Evolutionary conservation across 2,888 invertebrate species (phyloP).

Genomic region (Ceramica pisi): DNA sequence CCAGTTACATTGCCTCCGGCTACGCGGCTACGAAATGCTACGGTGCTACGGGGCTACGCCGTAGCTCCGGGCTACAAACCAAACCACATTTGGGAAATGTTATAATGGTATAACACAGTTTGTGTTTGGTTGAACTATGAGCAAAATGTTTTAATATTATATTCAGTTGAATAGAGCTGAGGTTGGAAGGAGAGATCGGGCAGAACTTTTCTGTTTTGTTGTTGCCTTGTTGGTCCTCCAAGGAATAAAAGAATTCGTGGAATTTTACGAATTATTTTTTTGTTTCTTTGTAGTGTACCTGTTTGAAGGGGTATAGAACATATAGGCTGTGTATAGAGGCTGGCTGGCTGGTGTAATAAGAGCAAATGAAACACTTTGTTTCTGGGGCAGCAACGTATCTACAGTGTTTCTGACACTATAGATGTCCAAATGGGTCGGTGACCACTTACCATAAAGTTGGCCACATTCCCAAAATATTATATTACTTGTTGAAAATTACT

Average conservation of each 20-base stretch:
- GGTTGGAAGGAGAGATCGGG: background rate
- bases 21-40: conserved; percentile 62
- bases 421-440: background rate
- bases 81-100: conserved; percentile 38
- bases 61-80: conserved; percentile 52
- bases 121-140: conserved; percentile 11
- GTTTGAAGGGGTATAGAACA: too few relatives aligned
- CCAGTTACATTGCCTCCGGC: conserved; percentile 63
- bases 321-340: too few relatives aligned
- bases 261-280: background rate
- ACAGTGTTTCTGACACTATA: background rate
- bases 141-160: background rate
- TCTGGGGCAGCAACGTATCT: background rate
- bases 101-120: conserved; percentile 22
- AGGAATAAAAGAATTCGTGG: too few relatives aligned
- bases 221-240: too few relatives aligned
- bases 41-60: conserved; percentile 59
- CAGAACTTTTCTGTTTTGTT: background rate
- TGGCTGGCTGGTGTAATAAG: too few relatives aligned
- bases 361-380: too few relatives aligned
- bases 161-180: background rate
- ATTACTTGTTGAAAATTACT: background rate
- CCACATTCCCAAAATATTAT: too few relatives aligned
- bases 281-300: background rate
- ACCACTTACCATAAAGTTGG: background rate